Evolutionary conservation across 2,888 invertebrate species (phyloP).

Genomic region (Autographa gamma): DNA sequence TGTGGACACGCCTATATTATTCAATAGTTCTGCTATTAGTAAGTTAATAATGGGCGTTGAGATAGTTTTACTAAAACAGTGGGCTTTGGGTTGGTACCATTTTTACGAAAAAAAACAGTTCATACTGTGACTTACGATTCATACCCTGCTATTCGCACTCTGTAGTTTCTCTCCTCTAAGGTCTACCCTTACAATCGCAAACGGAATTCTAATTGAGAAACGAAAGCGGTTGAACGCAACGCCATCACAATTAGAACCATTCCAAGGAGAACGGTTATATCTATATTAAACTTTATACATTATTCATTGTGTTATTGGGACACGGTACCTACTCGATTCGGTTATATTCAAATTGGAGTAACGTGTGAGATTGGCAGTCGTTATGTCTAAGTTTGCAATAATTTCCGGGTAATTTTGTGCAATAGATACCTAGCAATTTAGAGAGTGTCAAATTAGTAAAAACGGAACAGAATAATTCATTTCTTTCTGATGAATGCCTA

Average conservation of each 20-base stretch:
- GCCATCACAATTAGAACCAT: slow-evolving; percentile 60
- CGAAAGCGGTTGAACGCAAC: slow-evolving; percentile 56
- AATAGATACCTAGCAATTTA: background rate
- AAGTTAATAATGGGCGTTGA: no score
- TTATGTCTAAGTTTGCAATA: slow-evolving; percentile 26
- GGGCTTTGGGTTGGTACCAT: no score
- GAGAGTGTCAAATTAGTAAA: background rate
- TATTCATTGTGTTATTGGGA: slow-evolving; percentile 51
- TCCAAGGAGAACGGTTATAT: slow-evolving; percentile 49
- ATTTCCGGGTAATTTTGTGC: slow-evolving; percentile 12
- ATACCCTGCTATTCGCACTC: no score
- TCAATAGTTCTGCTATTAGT: no score
- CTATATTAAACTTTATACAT: slow-evolving; percentile 57
- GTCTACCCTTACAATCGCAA: slow-evolving; percentile 61
- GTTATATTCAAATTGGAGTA: slow-evolving; percentile 50
- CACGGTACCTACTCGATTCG: slow-evolving; percentile 25
- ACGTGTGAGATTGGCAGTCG: slow-evolving; percentile 45
- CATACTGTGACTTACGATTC: no score
- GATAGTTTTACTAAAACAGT: no score
- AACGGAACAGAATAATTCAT: no score
- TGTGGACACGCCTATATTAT: no score
- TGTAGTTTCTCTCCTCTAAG: no score
- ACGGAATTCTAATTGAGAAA: slow-evolving; percentile 67
- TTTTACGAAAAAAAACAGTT: no score
- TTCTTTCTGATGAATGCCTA: no score